Evolutionary conservation across 2,888 invertebrate species (phyloP).

Genomic region (Phorcus lineatus): DNA sequence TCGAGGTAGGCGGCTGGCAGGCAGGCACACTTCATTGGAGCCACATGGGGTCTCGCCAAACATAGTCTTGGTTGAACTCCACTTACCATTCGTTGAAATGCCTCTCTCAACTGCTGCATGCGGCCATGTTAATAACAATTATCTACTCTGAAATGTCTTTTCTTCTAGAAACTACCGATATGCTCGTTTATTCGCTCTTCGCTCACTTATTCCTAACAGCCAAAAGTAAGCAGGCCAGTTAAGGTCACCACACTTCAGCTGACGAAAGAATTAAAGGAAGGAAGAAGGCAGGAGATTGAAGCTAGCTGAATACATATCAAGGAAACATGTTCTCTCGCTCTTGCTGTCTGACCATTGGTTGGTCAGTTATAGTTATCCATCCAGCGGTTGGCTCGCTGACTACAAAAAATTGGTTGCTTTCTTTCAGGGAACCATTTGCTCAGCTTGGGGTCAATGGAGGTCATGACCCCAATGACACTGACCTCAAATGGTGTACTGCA

Average conservation of each 20-base stretch:
- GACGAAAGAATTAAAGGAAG: not conserved
- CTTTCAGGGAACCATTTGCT: slow-evolving; percentile 20
- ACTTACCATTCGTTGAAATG: slow-evolving; percentile 12
- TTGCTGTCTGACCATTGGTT: not conserved
- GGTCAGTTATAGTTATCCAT: not conserved
- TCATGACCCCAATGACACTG: slow-evolving; percentile 11
- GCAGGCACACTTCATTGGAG: not conserved
- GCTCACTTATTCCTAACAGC: slow-evolving; percentile 21
- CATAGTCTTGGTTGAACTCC: not conserved
- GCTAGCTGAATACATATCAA: slow-evolving; percentile 8
- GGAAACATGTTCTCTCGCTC: not conserved
- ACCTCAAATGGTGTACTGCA: slow-evolving; percentile 2
- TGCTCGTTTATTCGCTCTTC: not conserved
- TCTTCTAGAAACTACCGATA: slow-evolving; percentile 18
- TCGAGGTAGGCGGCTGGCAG: not conserved
- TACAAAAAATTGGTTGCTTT: not conserved
- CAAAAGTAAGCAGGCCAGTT: slow-evolving; percentile 5
- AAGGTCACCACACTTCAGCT: not conserved
- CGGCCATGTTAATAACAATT: slow-evolving; percentile 23
- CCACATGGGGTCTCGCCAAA: not conserved
- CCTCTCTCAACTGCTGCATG: slow-evolving; percentile 29
- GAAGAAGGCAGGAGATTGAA: not conserved
- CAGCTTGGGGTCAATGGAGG: slow-evolving; percentile 11
- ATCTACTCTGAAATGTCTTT: slow-evolving; percentile 10
- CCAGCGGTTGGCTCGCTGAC: not conserved